Evolutionary conservation across 2,888 invertebrate species (phyloP), one percentile per base, ranked within the genome.

Genomic region (Drosophila pseudotakahashii): DNA sequence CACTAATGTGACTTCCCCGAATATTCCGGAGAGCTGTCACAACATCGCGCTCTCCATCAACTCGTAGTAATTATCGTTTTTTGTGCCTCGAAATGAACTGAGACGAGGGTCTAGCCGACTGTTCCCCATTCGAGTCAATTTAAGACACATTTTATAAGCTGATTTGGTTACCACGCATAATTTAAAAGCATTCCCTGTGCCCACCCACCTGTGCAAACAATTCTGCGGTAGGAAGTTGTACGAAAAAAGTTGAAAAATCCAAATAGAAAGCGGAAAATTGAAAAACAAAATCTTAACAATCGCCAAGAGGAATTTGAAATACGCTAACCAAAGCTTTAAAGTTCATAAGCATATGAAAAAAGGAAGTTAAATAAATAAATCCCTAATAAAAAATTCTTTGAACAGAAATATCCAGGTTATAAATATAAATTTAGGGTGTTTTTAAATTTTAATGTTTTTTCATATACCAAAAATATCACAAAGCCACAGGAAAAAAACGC

Each of bases 1-100:
- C 81, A 72, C 66, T 80, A 71, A 60, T 75, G 55, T 69, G 64
- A 57, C 53, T 59, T 62, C 61, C 61, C 58, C 45, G 9, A 36
- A 52, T 42, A 48, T 30, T 39, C 32, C 39, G 11, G 1, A 32
- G 37, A 39, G 48, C 63, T 63, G 54, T 52, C 69, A 67, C 19
- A 48, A 69, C 47, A 69, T 42, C 32, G 45, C 50, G 39, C 39
- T 11, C 39, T 44, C n/a, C 19, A 16, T 53, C 37, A 42, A 50
- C 64, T 36, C 11, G 41, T 41, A 48, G 72, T 71, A 72, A 72
- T 72, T 72, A 72, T 64, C 73, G 42, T 57, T 60, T 72, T 71
- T 41, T 68, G 44, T 47, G 44, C 14, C 32, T 7, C 30, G 4
- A 48, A 63, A 63, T 63, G 47, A 63, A 63, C 62, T 62, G 39